Evolutionary conservation across 1,140 invertebrate genomes (phyloP).

Genomic region (Drosophila elegans): DNA sequence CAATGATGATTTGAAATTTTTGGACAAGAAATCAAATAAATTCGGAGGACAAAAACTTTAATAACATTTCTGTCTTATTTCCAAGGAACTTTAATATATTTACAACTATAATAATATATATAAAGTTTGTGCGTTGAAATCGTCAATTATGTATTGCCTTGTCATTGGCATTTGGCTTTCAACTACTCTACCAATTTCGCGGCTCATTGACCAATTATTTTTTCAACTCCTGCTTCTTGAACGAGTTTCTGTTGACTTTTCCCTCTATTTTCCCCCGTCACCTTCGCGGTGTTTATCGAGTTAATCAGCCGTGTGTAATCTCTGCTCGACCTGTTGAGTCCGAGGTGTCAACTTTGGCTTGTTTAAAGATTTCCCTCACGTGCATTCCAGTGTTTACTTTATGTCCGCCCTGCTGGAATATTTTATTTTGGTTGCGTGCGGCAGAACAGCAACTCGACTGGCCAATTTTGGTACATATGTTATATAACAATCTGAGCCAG

Average conservation of each 20-base stretch:
- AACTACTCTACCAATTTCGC: constrained; percentile 8
- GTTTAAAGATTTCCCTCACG: constrained; percentile 24
- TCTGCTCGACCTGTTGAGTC: constrained; percentile 31
- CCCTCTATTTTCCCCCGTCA: not conserved
- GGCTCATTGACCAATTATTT: constrained; percentile 23
- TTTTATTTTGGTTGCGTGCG: not conserved
- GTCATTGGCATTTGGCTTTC: not conserved
- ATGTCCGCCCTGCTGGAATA: not conserved
- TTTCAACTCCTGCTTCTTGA: constrained; percentile 2
- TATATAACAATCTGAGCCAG: not conserved
- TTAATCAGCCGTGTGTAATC: constrained; percentile 53
- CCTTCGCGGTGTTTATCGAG: constrained; percentile 18
- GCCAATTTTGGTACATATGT: constrained; percentile 2
- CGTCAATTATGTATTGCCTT: too few relatives aligned
- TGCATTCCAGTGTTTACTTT: not conserved
- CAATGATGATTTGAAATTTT: too few relatives aligned
- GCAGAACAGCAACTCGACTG: not conserved
- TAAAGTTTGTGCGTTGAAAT: too few relatives aligned
- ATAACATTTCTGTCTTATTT: too few relatives aligned
- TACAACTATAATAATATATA: too few relatives aligned
- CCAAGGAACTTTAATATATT: too few relatives aligned
- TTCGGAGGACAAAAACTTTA: too few relatives aligned
- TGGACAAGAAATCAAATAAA: too few relatives aligned
- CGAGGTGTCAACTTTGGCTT: not conserved
- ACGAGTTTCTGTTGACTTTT: constrained; percentile 7